These are phyloP conservation scores for Brachymystax lenok DNA, from an alignment of 2,797 vertebrate genomes.

Conservation along the genomic window DNA sequence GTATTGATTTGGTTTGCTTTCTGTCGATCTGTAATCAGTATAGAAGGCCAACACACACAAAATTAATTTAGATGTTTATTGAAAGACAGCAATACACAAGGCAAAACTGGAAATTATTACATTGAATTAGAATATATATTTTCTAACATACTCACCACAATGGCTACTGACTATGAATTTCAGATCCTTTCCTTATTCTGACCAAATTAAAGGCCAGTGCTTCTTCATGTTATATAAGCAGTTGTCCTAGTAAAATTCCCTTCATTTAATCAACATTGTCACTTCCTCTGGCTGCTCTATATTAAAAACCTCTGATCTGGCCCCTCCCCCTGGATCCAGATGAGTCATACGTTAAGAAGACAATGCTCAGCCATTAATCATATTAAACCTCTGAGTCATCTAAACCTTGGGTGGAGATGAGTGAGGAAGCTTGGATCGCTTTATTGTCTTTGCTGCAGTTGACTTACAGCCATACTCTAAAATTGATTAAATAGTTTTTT, in stretches of 20 bases:
- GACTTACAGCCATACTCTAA: background rate
- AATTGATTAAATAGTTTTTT: too few relatives aligned
- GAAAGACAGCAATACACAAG: background rate
- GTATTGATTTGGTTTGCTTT: slow-evolving; percentile 22
- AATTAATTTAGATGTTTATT: slow-evolving; percentile 18
- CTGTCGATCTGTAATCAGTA: slow-evolving; percentile 37
- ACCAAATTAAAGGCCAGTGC: background rate
- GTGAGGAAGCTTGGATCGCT: background rate
- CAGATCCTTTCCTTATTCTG: background rate
- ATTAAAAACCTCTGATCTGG: background rate
- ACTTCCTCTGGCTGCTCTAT: background rate
- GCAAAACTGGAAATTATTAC: background rate
- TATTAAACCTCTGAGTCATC: background rate
- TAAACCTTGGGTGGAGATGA: background rate
- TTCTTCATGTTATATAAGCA: slow-evolving; percentile 12
- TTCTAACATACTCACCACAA: background rate
- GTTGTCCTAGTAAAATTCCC: slow-evolving; percentile 7
- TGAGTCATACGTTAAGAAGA: slow-evolving; percentile 11
- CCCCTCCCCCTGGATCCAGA: slow-evolving; percentile 5
- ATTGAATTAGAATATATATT: background rate
- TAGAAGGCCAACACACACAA: slow-evolving; percentile 7
- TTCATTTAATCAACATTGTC: slow-evolving; percentile 6
- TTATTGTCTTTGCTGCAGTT: background rate
- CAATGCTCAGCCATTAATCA: slow-evolving; percentile 14
- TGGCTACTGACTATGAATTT: background rate